phyloP scores from a whole-genome alignment of 2,113 vertebrate genomes.

The Calypte anna region DNA sequence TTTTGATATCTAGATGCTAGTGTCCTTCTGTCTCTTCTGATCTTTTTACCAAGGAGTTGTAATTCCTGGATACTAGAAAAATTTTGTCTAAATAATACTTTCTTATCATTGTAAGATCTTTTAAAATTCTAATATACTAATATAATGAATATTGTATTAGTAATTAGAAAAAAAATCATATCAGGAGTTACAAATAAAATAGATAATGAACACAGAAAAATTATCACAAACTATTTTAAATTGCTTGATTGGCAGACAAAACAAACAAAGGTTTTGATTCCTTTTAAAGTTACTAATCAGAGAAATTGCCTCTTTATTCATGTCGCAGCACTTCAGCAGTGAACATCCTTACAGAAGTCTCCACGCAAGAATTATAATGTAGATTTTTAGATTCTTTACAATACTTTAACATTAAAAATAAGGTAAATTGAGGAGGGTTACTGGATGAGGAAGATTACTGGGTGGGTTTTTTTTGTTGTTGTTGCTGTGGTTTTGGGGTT shows the following conservation, averaged over 20 bases:
- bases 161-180: neutral
- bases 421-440: neutral
- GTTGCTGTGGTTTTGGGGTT: too few relatives aligned
- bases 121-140: neutral
- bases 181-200: neutral
- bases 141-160: neutral
- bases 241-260: neutral
- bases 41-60: neutral
- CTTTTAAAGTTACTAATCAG: neutral
- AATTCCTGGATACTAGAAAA: neutral
- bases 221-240: neutral
- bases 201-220: neutral
- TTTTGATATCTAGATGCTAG: neutral
- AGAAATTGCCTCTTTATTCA: neutral
- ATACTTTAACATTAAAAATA: neutral
- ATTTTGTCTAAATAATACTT: neutral
- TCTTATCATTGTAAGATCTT: neutral
- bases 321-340: neutral
- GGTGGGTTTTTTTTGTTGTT: accelerated
- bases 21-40: neutral
- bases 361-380: accelerated
- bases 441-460: too few relatives aligned
- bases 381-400: neutral
- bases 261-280: neutral
- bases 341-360: neutral